Percentiles rank a stretch among this genome's conserved stretches.
Conservation (phyloP, 2,113 vertebrate genomes). For the Felis catus region DNA sequence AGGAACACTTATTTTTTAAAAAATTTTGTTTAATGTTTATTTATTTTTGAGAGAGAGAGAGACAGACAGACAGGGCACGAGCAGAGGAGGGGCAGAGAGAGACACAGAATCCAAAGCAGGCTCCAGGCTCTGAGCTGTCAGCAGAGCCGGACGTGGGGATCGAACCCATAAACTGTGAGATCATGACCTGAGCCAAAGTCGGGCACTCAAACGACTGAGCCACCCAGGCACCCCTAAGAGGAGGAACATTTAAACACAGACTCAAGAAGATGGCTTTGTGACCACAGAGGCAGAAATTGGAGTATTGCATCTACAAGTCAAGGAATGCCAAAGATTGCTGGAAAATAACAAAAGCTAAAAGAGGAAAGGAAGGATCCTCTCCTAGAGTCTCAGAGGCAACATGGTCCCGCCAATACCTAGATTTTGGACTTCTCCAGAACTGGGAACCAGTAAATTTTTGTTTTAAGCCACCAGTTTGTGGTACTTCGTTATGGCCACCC, state of each 20-base stretch:
- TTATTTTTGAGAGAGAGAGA: too few species aligned
- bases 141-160: too few species aligned
- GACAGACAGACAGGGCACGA: too few species aligned
- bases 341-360: neutral
- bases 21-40: too few species aligned
- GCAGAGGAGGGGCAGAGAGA: too few species aligned
- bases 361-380: neutral
- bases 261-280: neutral
- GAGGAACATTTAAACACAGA: neutral
- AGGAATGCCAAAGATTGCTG: neutral
- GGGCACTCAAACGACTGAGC: too few species aligned
- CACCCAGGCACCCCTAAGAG: neutral
- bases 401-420: neutral
- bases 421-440: neutral
- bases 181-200: too few species aligned
- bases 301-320: neutral
- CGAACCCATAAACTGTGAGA: too few species aligned
- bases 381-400: neutral
- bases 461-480: neutral
- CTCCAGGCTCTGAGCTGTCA: too few species aligned
- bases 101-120: too few species aligned
- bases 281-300: neutral
- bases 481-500: neutral
- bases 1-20: neutral
- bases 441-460: neutral